Percentiles rank a stretch among this genome's conserved stretches.
Evolutionary conservation across 2,888 invertebrate species (phyloP).

Genomic region (Dione vanillae): DNA sequence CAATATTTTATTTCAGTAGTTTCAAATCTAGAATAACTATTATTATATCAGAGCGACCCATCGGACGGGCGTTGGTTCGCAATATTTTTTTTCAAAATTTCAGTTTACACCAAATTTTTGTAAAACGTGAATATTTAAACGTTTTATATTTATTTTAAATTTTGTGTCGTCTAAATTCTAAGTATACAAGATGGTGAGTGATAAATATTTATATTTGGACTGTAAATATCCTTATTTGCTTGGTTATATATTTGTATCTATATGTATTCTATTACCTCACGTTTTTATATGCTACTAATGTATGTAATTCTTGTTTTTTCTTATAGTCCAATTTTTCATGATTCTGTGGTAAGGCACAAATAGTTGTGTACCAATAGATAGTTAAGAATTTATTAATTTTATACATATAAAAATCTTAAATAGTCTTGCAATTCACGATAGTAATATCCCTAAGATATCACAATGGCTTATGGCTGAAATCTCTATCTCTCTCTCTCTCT

Average conservation of each 20-base stretch:
- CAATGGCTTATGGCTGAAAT: too few relatives aligned
- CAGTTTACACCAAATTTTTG: conserved; percentile 71
- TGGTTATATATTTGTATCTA: not conserved
- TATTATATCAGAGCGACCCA: conserved; percentile 68
- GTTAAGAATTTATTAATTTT: too few relatives aligned
- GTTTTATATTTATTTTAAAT: conserved; percentile 64
- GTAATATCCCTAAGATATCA: too few relatives aligned
- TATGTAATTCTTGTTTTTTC: too few relatives aligned
- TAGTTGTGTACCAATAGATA: too few relatives aligned
- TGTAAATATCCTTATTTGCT: conserved; percentile 4
- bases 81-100: conserved; percentile 77
- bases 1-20: conserved; percentile 37
- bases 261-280: not conserved
- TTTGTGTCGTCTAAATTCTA: conserved; percentile 65
- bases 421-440: too few relatives aligned
- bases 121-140: conserved; percentile 64
- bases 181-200: conserved; percentile 78
- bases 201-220: not conserved
- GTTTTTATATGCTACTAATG: not conserved
- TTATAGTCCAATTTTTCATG: not conserved
- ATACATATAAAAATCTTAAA: too few relatives aligned
- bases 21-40: conserved; percentile 63
- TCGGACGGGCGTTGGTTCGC: conserved; percentile 69
- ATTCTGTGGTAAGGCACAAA: too few relatives aligned
- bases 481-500: too few relatives aligned